Conservation (phyloP, 1,140 invertebrate genomes). For the Tetranychus urticae region DNA sequence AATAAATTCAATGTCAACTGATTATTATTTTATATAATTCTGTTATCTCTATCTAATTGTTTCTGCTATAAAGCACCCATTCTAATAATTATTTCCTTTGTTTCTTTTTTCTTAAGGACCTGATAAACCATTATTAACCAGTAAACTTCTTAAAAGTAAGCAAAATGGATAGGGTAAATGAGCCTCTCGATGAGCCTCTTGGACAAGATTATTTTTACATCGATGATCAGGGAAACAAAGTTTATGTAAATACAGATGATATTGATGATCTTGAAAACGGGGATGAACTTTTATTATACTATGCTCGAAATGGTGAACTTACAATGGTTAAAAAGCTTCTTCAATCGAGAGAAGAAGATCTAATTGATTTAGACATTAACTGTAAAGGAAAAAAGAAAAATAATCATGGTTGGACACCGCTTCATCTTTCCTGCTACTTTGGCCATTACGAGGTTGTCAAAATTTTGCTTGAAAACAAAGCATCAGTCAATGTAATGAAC, state of each 20-base stretch:
- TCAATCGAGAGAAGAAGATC: constrained; percentile 12
- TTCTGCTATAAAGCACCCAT: too few species aligned
- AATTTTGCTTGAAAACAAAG: constrained; percentile 22
- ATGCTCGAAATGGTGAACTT: constrained; percentile 20
- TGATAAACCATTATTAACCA: too few species aligned
- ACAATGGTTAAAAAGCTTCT: constrained; percentile 18
- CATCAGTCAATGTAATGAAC: not conserved
- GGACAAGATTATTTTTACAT: not conserved
- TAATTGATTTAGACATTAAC: constrained; percentile 22
- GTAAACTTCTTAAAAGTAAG: too few species aligned
- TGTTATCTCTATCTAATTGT: too few species aligned
- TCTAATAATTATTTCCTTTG: too few species aligned
- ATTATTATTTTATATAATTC: too few species aligned
- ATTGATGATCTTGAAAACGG: not conserved
- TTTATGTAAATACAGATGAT: not conserved
- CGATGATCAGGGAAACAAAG: not conserved
- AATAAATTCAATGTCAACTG: too few species aligned
- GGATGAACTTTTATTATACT: constrained; percentile 16
- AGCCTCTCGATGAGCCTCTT: too few species aligned
- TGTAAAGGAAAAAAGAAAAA: constrained; percentile 26
- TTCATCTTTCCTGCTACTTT: constrained; percentile 28
- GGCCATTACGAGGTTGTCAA: constrained; percentile 22
- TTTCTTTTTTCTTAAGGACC: too few species aligned
- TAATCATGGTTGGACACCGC: constrained; percentile 26
- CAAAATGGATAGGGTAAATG: too few species aligned